These are phyloP conservation scores for Diabrotica undecimpunctata DNA, from an alignment of 1,140 invertebrate species.

Conservation along the genomic window DNA sequence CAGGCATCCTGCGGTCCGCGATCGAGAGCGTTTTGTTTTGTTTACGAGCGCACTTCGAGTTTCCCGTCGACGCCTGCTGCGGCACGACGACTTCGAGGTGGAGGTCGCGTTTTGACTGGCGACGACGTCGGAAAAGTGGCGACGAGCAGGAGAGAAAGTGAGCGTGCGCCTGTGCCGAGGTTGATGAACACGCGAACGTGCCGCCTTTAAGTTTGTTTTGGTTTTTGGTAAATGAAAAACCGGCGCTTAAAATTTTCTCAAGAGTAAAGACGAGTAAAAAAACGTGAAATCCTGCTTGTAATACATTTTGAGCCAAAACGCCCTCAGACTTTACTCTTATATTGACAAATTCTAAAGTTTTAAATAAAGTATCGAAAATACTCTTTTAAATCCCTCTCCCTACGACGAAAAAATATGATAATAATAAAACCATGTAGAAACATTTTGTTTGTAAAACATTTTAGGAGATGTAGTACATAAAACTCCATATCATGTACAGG, in stretches of 20 bases:
- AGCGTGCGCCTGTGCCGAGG: not conserved
- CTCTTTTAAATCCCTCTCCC: no score
- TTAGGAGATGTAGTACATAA: no score
- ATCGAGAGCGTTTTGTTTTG: not conserved
- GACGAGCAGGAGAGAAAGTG: constrained; percentile 1
- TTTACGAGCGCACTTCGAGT: not conserved
- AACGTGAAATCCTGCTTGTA: no score
- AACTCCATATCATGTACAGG: no score
- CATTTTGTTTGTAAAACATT: no score
- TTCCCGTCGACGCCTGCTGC: not conserved
- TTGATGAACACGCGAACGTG: constrained; percentile 1
- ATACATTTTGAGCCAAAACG: no score
- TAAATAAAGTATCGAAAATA: no score
- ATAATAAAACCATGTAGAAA: no score
- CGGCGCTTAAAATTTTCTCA: not conserved
- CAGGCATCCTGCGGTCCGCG: not conserved
- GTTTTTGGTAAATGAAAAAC: constrained; percentile 1
- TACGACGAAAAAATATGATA: no score
- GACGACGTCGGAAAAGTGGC: not conserved
- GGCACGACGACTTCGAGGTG: not conserved
- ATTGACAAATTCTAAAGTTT: no score
- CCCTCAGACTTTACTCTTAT: no score
- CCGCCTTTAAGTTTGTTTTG: constrained; percentile 1
- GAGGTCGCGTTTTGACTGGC: constrained; percentile 8
- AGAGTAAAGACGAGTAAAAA: no score